Percentiles rank a stretch among this genome's conserved stretches.
Conservation (phyloP, 1,140 invertebrate genomes). For the Pogonomyrmex barbatus region DNA sequence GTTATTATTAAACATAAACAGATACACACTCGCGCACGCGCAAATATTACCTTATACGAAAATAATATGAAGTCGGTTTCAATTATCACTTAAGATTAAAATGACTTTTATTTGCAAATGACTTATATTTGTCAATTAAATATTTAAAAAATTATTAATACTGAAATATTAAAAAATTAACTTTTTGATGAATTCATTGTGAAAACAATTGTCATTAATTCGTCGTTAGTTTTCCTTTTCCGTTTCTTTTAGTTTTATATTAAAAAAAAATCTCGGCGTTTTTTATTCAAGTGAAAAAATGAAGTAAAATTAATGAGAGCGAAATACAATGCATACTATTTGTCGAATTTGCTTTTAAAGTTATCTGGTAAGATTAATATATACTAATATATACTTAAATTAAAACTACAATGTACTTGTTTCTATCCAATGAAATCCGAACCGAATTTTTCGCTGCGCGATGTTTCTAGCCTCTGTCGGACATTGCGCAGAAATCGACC, state of each 20-base stretch:
- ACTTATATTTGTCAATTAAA: too few species aligned
- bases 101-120: too few species aligned
- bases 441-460: conserved; percentile 49
- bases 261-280: too few species aligned
- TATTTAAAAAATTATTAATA: too few species aligned
- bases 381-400: background rate
- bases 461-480: conserved; percentile 58
- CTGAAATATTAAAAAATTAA: too few species aligned
- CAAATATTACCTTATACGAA: too few species aligned
- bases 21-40: background rate
- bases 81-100: too few species aligned
- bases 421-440: conserved; percentile 21
- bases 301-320: background rate
- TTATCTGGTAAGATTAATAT: background rate
- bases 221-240: background rate
- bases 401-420: background rate
- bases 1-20: background rate
- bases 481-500: conserved; percentile 63
- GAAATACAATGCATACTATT: too few species aligned
- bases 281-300: too few species aligned
- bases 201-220: background rate
- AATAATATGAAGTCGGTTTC: too few species aligned
- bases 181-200: too few species aligned
- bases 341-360: background rate
- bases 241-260: background rate